phyloP scores from a whole-genome alignment of 1,140 invertebrate species.

The Drosophila azteca region DNA sequence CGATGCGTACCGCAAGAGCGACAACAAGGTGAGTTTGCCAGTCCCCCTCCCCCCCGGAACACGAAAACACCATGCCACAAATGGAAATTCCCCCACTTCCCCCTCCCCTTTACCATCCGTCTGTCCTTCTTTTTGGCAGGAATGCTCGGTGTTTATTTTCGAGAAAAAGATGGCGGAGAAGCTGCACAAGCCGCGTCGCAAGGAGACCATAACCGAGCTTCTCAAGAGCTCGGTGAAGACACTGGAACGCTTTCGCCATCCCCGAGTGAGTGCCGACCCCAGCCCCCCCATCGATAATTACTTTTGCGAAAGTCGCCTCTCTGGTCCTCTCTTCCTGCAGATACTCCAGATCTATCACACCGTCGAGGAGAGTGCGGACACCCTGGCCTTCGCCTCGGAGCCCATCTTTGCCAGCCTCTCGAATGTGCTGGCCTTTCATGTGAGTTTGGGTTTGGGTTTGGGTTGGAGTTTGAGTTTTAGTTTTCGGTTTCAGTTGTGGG shows the following conservation, averaged over 20 bases:
- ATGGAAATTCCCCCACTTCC: no score
- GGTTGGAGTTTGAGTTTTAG: constrained; percentile 56
- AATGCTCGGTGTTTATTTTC: constrained; percentile 97
- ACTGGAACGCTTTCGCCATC: constrained; percentile 93
- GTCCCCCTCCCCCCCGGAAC: no score
- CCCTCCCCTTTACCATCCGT: no score
- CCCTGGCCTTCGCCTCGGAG: constrained; percentile 96
- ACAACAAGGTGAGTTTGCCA: constrained; percentile 91
- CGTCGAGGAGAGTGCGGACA: constrained; percentile 92
- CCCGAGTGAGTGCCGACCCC: constrained; percentile 86
- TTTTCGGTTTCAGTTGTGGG: constrained; percentile 29
- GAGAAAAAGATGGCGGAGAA: constrained; percentile 97
- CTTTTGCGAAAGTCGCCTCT: constrained; percentile 21
- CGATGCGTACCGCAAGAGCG: constrained; percentile 94
- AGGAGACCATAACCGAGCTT: constrained; percentile 95
- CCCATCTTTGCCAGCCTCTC: constrained; percentile 94
- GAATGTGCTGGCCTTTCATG: constrained; percentile 92
- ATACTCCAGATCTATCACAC: constrained; percentile 90
- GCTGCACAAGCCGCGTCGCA: constrained; percentile 95
- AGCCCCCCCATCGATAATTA: constrained; percentile 35
- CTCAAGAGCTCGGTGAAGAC: constrained; percentile 92
- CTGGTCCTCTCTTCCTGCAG: constrained; percentile 61
- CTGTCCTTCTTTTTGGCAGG: constrained; percentile 85
- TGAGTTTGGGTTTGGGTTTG: constrained; percentile 76
- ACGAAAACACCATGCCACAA: not conserved